Evolutionary conservation across 2,888 invertebrate species (phyloP), one percentile per base, ranked within the genome.

Genomic region (Escarpia spicata): DNA sequence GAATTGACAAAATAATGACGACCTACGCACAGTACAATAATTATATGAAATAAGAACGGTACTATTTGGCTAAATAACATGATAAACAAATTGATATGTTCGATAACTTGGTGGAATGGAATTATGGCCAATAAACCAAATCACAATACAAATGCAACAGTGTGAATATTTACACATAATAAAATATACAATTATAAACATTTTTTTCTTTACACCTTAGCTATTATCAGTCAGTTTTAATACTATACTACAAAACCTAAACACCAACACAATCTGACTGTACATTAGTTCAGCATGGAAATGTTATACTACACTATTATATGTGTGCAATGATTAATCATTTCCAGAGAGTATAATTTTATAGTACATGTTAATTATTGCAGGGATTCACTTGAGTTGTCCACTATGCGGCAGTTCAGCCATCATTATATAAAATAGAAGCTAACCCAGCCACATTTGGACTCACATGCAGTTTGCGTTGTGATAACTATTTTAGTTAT

Each of bases 1-100:
- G 26, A 26, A 75, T 75, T 26, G 19, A 75, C 26, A 75, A n/a
- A 75, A 26, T 75, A n/a, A 75, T 75, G 19, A 75, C 2, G 26
- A 19, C 15, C 75, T 75, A 75, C 2, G 75, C 6, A 26, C 75
- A 9, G 45, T 9, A 10, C 45, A 75, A 75, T 75, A n/a, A 75
- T 75, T 75, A 75, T 75, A 19, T 75, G 75, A 19, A 75, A 15
- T 75, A 75, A 4, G 75, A n/a, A 75, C 75, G 19, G 26, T 75
- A 3, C 19, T 26, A n/a, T 75, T 75, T 75, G 75, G 75, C 19
- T 75, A 26, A 75, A 75, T 75, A 26, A 75, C 52, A 12, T 4
- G 19, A 75, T 75, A 75, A 75, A 75, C 75, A 75, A 75, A 75
- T 26, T 75, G 75, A 75, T 75, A 75, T 75, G 75, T 75, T 75